These are phyloP conservation scores for Apodemus sylvaticus DNA, from an alignment of 2,113 vertebrate species.

Conservation along the genomic window DNA sequence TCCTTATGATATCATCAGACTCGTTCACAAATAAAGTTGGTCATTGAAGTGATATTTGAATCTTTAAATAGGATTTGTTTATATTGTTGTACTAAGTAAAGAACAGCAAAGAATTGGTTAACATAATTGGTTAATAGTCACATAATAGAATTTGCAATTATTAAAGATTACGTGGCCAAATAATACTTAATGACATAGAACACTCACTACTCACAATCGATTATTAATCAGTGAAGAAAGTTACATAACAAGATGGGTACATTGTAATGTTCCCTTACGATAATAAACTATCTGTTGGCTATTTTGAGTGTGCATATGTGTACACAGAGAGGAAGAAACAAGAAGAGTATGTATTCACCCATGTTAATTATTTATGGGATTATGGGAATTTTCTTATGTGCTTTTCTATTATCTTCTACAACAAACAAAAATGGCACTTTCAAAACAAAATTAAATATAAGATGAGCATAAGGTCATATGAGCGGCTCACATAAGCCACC, in stretches of 20 bases:
- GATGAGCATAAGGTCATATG: neutral
- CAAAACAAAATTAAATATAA: neutral
- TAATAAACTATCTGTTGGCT: neutral
- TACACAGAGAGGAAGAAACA: neutral
- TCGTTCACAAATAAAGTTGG: neutral
- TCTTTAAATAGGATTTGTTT: neutral
- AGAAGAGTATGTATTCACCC: neutral
- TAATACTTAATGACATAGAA: neutral
- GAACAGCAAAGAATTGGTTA: neutral
- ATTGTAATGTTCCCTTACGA: neutral
- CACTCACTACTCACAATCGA: neutral
- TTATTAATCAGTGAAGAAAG: neutral
- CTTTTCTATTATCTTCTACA: neutral
- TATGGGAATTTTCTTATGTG: neutral
- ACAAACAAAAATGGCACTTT: constrained; percentile 37
- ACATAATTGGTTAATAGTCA: neutral
- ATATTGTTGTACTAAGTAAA: neutral
- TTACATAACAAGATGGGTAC: neutral
- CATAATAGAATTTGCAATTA: constrained; percentile 15
- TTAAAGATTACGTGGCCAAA: neutral
- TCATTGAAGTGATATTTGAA: neutral
- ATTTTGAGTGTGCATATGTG: neutral
- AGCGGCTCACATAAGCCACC: neutral
- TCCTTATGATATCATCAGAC: neutral
- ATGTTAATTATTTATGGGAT: neutral